A percentile compares a stretch with the other conserved stretches of the same genome.
Conservation (phyloP, 2,888 invertebrate genomes). For the Drosophila neonasuta region DNA sequence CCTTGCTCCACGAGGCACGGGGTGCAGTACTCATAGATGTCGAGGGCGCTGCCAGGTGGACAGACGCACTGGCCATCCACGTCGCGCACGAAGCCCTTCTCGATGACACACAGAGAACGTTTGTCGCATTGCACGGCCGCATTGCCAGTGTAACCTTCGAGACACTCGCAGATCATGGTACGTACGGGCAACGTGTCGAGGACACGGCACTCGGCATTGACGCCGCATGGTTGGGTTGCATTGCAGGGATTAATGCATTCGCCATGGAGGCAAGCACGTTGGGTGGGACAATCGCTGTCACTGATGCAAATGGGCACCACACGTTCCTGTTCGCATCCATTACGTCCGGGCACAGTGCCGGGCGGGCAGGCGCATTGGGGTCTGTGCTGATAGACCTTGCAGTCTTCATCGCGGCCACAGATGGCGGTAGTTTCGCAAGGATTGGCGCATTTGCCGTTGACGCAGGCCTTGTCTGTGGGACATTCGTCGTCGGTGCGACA, state of each 20-base stretch:
- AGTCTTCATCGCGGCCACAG: constrained; percentile 89
- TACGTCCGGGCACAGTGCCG: constrained; percentile 86
- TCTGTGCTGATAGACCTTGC: constrained; percentile 89
- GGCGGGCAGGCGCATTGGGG: constrained; percentile 92
- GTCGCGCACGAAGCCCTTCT: constrained; percentile 86
- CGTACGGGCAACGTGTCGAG: constrained; percentile 91
- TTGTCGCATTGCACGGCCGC: constrained; percentile 92
- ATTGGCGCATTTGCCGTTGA: constrained; percentile 90
- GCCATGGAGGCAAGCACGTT: constrained; percentile 91
- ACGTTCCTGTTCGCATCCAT: constrained; percentile 84
- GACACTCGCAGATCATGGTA: constrained; percentile 94
- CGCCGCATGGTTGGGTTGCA: constrained; percentile 90
- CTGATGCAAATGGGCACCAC: constrained; percentile 86
- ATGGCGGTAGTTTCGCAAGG: constrained; percentile 88
- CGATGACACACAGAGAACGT: constrained; percentile 87
- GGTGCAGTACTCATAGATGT: constrained; percentile 89
- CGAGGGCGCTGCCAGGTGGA: constrained; percentile 89
- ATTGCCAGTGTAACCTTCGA: constrained; percentile 93
- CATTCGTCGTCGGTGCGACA: constrained; percentile 92
- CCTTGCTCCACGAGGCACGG: constrained; percentile 89
- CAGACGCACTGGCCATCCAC: constrained; percentile 88
- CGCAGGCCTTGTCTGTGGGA: constrained; percentile 90
- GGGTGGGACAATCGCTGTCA: constrained; percentile 92
- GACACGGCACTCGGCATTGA: constrained; percentile 90
- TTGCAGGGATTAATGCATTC: constrained; percentile 93